phyloP scores from a whole-genome alignment of 2,888 invertebrate genomes.

The Prosapia bicincta region DNA sequence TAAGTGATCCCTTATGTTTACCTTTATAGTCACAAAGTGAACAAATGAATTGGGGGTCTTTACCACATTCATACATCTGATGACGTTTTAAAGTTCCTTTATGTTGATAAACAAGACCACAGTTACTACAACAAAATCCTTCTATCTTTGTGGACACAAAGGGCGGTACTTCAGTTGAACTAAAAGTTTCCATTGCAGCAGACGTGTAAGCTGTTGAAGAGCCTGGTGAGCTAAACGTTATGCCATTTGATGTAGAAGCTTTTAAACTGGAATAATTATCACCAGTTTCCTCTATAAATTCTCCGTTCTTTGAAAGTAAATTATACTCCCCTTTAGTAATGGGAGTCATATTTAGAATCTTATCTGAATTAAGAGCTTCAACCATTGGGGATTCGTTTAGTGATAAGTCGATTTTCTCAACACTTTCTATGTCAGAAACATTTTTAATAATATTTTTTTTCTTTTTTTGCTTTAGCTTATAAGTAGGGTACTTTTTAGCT shows the following conservation, averaged over 20 bases:
- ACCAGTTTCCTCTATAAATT: too few species aligned
- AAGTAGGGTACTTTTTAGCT: background rate
- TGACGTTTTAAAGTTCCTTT: constrained; percentile 45
- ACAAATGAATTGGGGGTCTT: constrained; percentile 40
- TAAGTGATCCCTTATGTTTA: constrained; percentile 12
- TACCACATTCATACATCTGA: constrained; percentile 48
- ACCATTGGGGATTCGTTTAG: background rate
- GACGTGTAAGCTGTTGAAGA: background rate
- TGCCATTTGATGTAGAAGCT: too few species aligned
- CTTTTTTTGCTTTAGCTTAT: background rate
- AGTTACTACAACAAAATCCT: constrained; percentile 42
- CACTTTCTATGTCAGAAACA: background rate
- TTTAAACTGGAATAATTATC: too few species aligned
- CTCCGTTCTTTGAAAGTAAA: too few species aligned
- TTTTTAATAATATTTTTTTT: too few species aligned
- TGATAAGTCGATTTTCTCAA: background rate
- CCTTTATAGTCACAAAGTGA: constrained; percentile 17
- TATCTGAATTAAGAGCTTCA: background rate
- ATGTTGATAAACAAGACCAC: constrained; percentile 46
- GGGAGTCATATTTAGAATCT: background rate
- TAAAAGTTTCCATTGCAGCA: background rate
- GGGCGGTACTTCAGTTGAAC: background rate
- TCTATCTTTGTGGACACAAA: background rate
- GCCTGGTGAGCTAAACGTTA: background rate
- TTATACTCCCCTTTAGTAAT: too few species aligned